Base-by-base conservation (phyloP, 2,113 vertebrate species). In the Saiga tatarica region DNA sequence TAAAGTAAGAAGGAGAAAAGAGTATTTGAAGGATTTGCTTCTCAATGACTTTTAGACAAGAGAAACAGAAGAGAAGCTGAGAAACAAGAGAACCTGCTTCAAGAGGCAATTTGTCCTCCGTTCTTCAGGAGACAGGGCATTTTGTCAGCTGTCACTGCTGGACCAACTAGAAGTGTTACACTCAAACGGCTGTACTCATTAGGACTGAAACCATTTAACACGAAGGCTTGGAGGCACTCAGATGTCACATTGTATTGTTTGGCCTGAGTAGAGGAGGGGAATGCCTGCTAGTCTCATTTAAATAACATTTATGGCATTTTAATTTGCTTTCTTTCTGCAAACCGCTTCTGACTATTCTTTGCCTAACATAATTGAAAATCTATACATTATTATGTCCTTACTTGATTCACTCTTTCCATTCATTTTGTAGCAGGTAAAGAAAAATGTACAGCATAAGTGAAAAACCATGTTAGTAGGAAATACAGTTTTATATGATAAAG, bases 181-280 rank as follows among this genome's bases (percentile, higher is more conserved):
- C 91, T 91, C 95, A 97, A 81, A n/a, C 93, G 96, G 96, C 45
- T 97, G 95, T 67, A 67, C 96, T 95, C 95, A 89, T 90, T 96
- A 94, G 88, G 87, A 76, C 85, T 91, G 97, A 98, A 98, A 91
- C 92, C 98, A 98, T 95, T 98, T 97, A 98, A 96, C 67, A 94
- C 25, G 95, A 98, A 98, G 97, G 98, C 97, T 94, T 97, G 90
- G 67, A 95, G 67, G 92, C 50, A 89, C 93, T 96, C 91, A 83
- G 94, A 97, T 97, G 91, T 95, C 94, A 94, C 97, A 96, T 33
- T 96, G 96, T 94, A 98, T 62, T 97, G 89, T 94, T 53, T 91
- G 93, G 96, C 86, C 94, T 98, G 96, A 93, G 83, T 74, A 95
- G 5, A 94, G 96, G 82, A 95, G 16, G 96, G 96, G 96, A 97